Evolutionary conservation across 2,888 invertebrate species (phyloP).

Genomic region (Latrodectus hesperus): DNA sequence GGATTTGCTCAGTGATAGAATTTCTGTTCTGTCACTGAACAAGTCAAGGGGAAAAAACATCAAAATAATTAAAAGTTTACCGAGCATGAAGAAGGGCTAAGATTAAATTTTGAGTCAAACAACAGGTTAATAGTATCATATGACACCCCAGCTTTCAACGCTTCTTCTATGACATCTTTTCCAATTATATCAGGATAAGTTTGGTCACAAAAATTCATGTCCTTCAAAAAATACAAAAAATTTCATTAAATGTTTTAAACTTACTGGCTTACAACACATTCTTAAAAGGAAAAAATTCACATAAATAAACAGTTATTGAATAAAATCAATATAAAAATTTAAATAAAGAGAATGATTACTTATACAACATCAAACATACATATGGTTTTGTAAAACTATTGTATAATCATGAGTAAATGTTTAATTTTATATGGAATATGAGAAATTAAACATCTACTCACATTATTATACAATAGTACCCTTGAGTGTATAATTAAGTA

Average conservation of each 20-base stretch:
- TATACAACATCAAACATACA: too few species aligned
- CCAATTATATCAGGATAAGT: conserved; percentile 45
- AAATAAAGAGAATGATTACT: too few species aligned
- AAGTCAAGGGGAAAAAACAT: too few species aligned
- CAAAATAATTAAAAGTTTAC: conserved; percentile 23
- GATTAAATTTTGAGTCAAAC: not conserved
- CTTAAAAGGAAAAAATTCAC: not conserved
- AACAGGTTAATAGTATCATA: conserved; percentile 63
- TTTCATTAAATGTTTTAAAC: not conserved
- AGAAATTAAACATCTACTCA: too few species aligned
- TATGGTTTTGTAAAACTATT: too few species aligned
- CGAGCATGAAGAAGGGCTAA: conserved; percentile 2
- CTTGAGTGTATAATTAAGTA: too few species aligned
- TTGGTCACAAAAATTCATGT: conserved; percentile 32
- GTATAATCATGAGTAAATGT: too few species aligned
- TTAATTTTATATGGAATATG: too few species aligned
- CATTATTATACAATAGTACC: too few species aligned
- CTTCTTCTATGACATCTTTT: conserved; percentile 43
- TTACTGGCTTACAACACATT: not conserved
- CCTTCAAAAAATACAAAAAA: conserved; percentile 29
- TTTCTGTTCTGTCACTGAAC: too few species aligned
- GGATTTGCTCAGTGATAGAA: too few species aligned
- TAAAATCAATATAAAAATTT: too few species aligned
- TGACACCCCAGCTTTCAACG: conserved; percentile 62
- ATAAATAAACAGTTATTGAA: not conserved